phyloP scores from a whole-genome alignment of 2,113 vertebrate genomes.

The Chaetops frenatus region DNA sequence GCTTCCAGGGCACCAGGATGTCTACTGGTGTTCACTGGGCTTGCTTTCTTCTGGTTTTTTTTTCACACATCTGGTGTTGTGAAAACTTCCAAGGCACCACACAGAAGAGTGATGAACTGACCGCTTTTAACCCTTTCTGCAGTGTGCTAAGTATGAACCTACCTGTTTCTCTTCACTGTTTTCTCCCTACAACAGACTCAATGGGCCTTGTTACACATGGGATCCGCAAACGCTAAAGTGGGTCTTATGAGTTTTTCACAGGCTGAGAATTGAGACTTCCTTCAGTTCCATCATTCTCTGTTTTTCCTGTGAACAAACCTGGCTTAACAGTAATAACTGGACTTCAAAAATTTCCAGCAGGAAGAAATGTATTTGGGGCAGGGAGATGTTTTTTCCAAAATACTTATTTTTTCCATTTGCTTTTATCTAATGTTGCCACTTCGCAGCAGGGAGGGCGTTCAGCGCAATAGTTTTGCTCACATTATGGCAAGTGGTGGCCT shows the following conservation, averaged over 20 bases:
- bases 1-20: conserved; percentile 55
- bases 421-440: conserved; percentile 13
- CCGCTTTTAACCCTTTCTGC: conserved; percentile 44
- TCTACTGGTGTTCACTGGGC: conserved; percentile 23
- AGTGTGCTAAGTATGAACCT: neutral
- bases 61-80: conserved; percentile 47
- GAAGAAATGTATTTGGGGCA: neutral
- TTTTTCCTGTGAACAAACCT: neutral
- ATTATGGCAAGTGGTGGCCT: neutral
- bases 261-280: neutral
- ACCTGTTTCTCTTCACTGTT: neutral
- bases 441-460: neutral
- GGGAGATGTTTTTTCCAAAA: conserved; percentile 5
- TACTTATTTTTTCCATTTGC: neutral
- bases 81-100: conserved; percentile 37
- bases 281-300: neutral
- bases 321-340: neutral
- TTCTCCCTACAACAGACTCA: neutral
- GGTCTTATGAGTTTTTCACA: neutral
- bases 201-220: fast-evolving
- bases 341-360: conserved; percentile 25
- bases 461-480: neutral
- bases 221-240: neutral
- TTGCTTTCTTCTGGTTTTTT: conserved; percentile 9
- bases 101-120: conserved; percentile 3